Evolutionary conservation across 2,113 vertebrate genomes (phyloP).

Genomic region (Lamprologus sp.): DNA sequence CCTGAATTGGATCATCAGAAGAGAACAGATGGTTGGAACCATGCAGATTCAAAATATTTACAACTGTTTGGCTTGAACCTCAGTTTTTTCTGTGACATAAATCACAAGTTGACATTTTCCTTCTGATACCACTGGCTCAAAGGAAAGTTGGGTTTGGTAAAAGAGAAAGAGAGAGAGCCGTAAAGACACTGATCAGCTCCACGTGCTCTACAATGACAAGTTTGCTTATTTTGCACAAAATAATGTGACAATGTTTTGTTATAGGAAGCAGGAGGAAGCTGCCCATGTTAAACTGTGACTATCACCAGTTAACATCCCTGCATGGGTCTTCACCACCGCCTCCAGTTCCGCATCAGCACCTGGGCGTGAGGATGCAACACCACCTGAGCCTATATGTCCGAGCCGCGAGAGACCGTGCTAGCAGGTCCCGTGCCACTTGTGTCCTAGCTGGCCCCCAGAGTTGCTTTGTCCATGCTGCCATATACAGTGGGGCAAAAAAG

Average conservation of each 20-base stretch:
- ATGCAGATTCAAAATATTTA: accelerated
- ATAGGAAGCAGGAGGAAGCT: neutral
- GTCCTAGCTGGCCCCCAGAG: neutral
- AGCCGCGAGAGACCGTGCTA: accelerated
- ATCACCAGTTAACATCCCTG: neutral
- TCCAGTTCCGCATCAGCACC: neutral
- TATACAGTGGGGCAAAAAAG: neutral
- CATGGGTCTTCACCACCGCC: neutral
- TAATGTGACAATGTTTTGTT: neutral
- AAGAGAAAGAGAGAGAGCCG: neutral
- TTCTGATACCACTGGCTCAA: neutral
- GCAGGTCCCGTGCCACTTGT: neutral
- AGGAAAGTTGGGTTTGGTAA: neutral
- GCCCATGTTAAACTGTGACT: neutral
- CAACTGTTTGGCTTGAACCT: neutral
- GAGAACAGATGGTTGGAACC: neutral
- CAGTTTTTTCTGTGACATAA: neutral
- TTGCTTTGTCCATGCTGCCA: neutral
- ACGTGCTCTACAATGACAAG: neutral
- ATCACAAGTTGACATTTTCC: neutral
- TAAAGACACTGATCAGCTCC: neutral
- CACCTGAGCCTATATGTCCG: accelerated
- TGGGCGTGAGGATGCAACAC: neutral
- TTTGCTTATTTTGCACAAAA: neutral
- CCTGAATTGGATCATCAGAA: accelerated